Percentiles rank a stretch among this genome's conserved stretches.
phyloP scores from a whole-genome alignment of 2,888 invertebrate species.

The Pimpla rufipes region DNA sequence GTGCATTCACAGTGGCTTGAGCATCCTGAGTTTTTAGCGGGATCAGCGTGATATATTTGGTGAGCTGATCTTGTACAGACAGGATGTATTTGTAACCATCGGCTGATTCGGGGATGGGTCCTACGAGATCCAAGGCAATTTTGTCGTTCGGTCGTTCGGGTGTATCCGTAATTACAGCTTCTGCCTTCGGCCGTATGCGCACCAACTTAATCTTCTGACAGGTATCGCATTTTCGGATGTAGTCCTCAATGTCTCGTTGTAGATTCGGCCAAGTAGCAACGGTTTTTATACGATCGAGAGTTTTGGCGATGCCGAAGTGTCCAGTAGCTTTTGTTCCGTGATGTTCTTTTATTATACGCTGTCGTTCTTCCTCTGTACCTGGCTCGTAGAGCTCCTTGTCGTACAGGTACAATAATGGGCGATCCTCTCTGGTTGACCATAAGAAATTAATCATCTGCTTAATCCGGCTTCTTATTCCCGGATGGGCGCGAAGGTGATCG shows the following conservation, averaged over 20 bases:
- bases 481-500: neutral
- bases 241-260: constrained; percentile 13
- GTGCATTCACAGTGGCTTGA: too few relatives aligned
- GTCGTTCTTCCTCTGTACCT: neutral
- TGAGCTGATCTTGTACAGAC: constrained; percentile 6
- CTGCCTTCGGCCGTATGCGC: neutral
- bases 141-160: constrained; percentile 16
- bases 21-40: too few relatives aligned
- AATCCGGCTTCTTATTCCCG: neutral
- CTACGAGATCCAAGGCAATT: constrained; percentile 1
- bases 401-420: neutral
- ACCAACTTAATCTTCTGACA: constrained; percentile 2
- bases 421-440: neutral
- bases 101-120: neutral
- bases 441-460: constrained; percentile 36
- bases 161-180: neutral
- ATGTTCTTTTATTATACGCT: neutral
- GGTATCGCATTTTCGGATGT: constrained; percentile 7
- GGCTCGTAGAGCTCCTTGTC: neutral
- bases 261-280: constrained; percentile 30
- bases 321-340: constrained; percentile 11
- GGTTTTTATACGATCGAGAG: neutral
- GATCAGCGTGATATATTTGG: neutral
- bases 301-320: neutral
- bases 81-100: constrained; percentile 8